A percentile compares a stretch with the other conserved stretches of the same genome.
phyloP scores from a whole-genome alignment of 1,140 invertebrate genomes.

The Philopotamus ludificatus region DNA sequence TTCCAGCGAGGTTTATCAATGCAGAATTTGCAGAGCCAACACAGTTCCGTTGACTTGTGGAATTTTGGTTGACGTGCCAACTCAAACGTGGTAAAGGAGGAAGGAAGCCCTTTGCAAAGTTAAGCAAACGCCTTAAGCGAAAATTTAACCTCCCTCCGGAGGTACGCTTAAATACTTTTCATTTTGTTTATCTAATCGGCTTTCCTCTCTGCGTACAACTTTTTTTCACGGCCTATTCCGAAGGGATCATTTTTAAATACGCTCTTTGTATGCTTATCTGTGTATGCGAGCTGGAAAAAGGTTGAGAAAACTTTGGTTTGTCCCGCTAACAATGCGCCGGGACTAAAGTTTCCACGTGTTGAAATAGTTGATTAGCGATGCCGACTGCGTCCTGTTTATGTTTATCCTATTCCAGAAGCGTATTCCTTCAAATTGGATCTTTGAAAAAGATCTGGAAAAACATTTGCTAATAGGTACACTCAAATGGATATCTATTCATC shows the following conservation, averaged over 20 bases:
- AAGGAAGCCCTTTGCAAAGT: background rate
- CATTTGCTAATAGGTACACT: background rate
- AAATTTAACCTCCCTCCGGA: background rate
- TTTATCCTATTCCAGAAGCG: constrained; percentile 19
- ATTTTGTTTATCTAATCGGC: constrained; percentile 25
- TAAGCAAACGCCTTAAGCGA: background rate
- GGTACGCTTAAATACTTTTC: background rate
- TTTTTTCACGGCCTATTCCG: background rate
- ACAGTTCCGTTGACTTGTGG: no score
- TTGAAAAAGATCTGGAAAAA: background rate
- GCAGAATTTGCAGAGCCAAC: no score
- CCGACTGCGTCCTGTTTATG: constrained; percentile 3
- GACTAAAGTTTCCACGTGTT: constrained; percentile 9
- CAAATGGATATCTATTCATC: no score
- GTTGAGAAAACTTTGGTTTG: background rate
- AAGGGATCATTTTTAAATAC: constrained; percentile 14
- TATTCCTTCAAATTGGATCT: constrained; percentile 20
- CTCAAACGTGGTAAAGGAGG: no score
- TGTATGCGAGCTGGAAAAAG: background rate
- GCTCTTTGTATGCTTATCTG: constrained; percentile 10
- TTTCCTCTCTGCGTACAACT: constrained; percentile 9
- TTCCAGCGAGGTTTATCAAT: no score
- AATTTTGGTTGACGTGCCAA: no score
- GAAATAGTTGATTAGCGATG: constrained; percentile 9
- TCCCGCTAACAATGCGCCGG: background rate